Base-by-base conservation (phyloP, 2,888 invertebrate species). In the Peribatodes rhomboidaria region DNA sequence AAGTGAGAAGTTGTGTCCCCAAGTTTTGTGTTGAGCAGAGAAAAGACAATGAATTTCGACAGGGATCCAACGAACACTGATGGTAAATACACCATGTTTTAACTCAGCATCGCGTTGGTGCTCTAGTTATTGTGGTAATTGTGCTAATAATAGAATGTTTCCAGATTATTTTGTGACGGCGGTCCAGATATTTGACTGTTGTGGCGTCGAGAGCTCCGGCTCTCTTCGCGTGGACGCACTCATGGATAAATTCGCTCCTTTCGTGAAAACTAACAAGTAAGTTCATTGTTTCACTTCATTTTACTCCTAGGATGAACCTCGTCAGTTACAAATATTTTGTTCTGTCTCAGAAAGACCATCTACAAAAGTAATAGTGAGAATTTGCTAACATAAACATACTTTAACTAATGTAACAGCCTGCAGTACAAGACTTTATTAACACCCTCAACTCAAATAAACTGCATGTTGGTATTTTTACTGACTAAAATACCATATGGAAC, bases 191-290 rank as follows among this genome's bases (percentile, higher is more conserved):
- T 93, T 93, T 81, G 87, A 90, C 72, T 88, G 82, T 77, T 93
- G 90, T 75, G 90, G 90, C 64, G 86, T 83, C 10, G 85, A 89
- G 49, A 87, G 78, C 70, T 78, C 84, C 41, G 85, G 84, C 53
- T 82, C 84, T 68, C 76, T 92, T 71, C 84, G 83, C 67, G 90
- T 92, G 53, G 85, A 91, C 71, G 78, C 81, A 44, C 80, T 93
- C 63, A 92, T 93, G 90, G 89, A 91, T 65, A 90, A 90, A 77
- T 90, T 91, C 73, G 86, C 89, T 65, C 90, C 92, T 57, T 89
- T 87, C 71, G 82, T 91, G 52, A 90, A 90, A 78, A 89, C 89
- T 69, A 88, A 91, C 79, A 92, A 90, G 93, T 93, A 77, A 88
- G 92, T 69, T 35, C 2, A 4, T 31, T 37, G 42, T 59, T 61